Base-by-base conservation (phyloP, 2,113 vertebrate species). In the Nothoprocta perdicaria region DNA sequence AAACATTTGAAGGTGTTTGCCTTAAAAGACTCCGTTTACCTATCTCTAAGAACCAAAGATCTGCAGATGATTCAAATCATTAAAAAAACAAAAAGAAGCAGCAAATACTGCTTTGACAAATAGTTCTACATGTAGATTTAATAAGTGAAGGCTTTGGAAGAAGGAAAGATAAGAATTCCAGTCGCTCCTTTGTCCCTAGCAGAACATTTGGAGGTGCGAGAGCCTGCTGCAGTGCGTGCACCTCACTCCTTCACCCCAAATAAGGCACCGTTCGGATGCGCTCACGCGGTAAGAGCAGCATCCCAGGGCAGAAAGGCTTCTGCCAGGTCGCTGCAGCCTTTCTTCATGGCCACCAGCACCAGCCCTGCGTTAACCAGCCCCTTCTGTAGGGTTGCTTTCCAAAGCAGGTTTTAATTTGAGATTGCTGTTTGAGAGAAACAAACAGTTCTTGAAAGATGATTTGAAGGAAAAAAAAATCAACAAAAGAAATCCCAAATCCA, bases 231-330 rank as follows among this genome's bases (percentile, higher is more conserved):
- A 93, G 91, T 77, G 80, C 85, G 90, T 77, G 82, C 83, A 79
- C 81, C 78, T 94, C 92, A 84, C 8, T 63, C 88, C 92, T 65
- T 91, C 83, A 94, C 90, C 88, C 84, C 83, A 89, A 91, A 94
- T 94, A 95, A 91, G 73, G 35, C 81, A 85, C 81, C 73, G 79
- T 92, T 93, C 94, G 93, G 93, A 87, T 92, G 93, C 78, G 45
- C 55, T 86, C 88, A 63, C 80, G 66, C 26, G 76, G 48, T 62
- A 90, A 81, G 16, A 38, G 38, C 85, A 67, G 89, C 52, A 38
- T 95, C 91, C 50, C 89, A 53, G 46, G 89, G 18, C 84, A 95
- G 93, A 95, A 89, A 67, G 93, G 85, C 74, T 89, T 18, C 87
- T 95, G 94, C 92, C 89, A 90, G 83, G 63, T 84, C 26, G 0